A percentile compares a stretch with the other conserved stretches of the same genome.
Conservation (phyloP, 2,797 vertebrate genomes). For the Sebastes minor region DNA sequence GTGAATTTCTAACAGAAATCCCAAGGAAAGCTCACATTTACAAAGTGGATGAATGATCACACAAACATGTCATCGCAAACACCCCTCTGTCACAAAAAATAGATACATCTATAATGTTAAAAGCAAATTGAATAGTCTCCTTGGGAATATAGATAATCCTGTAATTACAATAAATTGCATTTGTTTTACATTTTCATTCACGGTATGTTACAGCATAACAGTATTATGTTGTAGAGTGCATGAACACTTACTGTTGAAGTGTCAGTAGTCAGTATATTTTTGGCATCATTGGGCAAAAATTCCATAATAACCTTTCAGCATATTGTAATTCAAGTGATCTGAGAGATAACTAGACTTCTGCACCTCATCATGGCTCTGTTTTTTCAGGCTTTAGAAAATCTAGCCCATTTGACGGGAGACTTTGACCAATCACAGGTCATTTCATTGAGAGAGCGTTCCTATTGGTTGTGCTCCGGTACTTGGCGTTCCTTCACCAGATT, state of each 20-base stretch:
- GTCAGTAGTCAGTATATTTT: too few species aligned
- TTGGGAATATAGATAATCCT: not conserved
- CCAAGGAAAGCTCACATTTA: not conserved
- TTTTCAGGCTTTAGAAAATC: too few species aligned
- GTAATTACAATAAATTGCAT: not conserved
- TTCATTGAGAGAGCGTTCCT: too few species aligned
- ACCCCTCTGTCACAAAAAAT: not conserved
- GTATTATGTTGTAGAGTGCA: not conserved
- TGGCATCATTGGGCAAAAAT: too few species aligned
- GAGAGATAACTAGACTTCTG: too few species aligned
- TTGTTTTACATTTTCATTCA: slow-evolving; percentile 2
- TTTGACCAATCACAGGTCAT: too few species aligned
- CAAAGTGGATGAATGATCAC: not conserved
- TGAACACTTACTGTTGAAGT: not conserved
- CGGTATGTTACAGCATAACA: not conserved
- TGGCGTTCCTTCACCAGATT: too few species aligned
- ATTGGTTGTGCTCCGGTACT: too few species aligned
- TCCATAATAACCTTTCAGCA: too few species aligned
- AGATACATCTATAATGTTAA: not conserved
- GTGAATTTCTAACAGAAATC: not conserved
- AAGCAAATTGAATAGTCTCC: not conserved
- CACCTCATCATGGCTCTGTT: too few species aligned
- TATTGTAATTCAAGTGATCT: too few species aligned
- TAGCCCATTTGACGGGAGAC: too few species aligned
- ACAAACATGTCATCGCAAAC: not conserved